phyloP scores from a whole-genome alignment of 2,797 vertebrate genomes.

The Glossophaga mutica region DNA sequence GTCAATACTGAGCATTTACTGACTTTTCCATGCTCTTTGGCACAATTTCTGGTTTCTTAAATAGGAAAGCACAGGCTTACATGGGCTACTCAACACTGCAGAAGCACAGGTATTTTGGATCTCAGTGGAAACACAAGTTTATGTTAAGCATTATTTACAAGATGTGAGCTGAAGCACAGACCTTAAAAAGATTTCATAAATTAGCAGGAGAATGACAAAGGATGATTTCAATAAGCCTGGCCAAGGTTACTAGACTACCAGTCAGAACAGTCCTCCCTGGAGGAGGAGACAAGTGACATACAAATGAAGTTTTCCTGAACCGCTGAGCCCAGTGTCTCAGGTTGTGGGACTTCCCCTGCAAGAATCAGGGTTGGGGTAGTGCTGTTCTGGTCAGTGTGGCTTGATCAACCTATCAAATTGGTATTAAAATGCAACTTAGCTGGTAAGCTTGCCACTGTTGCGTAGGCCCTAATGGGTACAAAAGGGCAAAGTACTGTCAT shows the following conservation, averaged over 20 bases:
- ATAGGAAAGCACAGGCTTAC: conserved; percentile 72
- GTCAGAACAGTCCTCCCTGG: conserved; percentile 16
- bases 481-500: conserved; percentile 49
- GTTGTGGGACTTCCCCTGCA: conserved; percentile 52
- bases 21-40: conserved; percentile 79
- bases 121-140: conserved; percentile 56
- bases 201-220: conserved; percentile 63
- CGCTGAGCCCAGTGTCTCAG: conserved; percentile 55
- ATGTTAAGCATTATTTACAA: conserved; percentile 77
- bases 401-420: conserved; percentile 44
- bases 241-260: neutral
- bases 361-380: conserved; percentile 39
- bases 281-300: conserved; percentile 53
- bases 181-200: conserved; percentile 67
- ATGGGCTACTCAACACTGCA: conserved; percentile 49
- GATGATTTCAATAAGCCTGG: neutral
- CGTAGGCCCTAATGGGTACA: neutral
- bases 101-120: conserved; percentile 55
- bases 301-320: conserved; percentile 48
- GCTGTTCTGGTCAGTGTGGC: conserved; percentile 41
- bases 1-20: conserved; percentile 70
- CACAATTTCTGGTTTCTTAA: conserved; percentile 75
- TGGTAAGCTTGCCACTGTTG: conserved; percentile 40
- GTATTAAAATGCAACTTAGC: conserved; percentile 51
- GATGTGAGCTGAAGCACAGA: conserved; percentile 60